These are phyloP conservation scores for Drosophila serrata DNA, from an alignment of 1,140 invertebrate genomes.

Conservation along the genomic window DNA sequence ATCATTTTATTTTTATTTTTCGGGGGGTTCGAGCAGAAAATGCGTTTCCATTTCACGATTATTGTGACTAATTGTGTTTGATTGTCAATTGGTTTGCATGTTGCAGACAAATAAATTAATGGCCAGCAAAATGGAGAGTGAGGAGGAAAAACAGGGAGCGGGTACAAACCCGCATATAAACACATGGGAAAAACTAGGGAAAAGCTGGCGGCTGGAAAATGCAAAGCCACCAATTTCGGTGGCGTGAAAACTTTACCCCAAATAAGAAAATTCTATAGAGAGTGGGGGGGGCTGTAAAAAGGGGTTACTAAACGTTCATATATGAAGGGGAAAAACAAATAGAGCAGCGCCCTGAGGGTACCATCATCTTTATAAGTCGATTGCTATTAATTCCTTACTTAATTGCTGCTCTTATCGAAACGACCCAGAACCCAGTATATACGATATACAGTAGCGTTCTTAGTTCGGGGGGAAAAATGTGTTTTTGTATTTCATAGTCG, in stretches of 20 bases:
- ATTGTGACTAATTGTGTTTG: conserved; percentile 82
- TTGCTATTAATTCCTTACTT: conserved; percentile 79
- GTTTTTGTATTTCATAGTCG: conserved; percentile 75
- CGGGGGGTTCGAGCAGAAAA: conserved; percentile 31
- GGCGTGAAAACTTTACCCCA: conserved; percentile 52
- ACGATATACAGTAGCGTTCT: conserved; percentile 35
- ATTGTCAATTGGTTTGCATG: conserved; percentile 84
- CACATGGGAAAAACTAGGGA: conserved; percentile 64
- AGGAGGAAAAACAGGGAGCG: conserved; percentile 3
- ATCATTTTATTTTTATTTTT: neutral
- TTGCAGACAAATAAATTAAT: conserved; percentile 83
- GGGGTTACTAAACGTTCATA: conserved; percentile 41
- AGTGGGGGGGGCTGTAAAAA: conserved; percentile 37
- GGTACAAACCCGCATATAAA: conserved; percentile 55
- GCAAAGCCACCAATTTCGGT: conserved; percentile 39
- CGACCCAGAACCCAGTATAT: neutral
- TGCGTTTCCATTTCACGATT: conserved; percentile 65
- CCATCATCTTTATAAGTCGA: conserved; percentile 67
- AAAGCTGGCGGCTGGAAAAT: conserved; percentile 43
- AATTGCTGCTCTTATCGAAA: conserved; percentile 76
- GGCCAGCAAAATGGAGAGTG: neutral
- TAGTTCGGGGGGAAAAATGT: conserved; percentile 67
- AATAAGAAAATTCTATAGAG: conserved; percentile 5
- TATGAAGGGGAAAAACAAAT: conserved; percentile 20
- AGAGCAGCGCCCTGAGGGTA: conserved; percentile 58